Evolutionary conservation across 92 coral and sea anemone genomes (phyloP), one percentile per base, ranked within the genome.

Genomic region (Zoanthus gigantus): DNA sequence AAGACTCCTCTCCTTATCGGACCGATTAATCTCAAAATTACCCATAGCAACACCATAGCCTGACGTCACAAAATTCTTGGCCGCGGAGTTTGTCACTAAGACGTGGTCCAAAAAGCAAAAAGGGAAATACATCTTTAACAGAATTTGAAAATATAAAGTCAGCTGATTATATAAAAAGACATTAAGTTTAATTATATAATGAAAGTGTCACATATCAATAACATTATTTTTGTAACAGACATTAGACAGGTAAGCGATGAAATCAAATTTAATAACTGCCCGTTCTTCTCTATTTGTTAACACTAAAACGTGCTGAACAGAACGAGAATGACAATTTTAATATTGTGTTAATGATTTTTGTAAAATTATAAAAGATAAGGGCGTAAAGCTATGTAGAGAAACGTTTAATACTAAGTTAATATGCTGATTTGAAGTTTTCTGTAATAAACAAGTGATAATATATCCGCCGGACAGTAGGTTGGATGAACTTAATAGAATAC

Each of bases 201-300:
- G 17, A 71, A 81, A 48, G 61, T 67, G 85, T 81, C 85, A 81
- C 85, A 81, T 63, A 42, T 81, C 66, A 81, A 81, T 81, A 66
- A 81, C 76, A 46, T 42, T 81, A 47, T 81, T 80, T 50, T 81
- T 81, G 85, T 65, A 81, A 81, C 54, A 50, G 54, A 50, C 54
- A 50, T 34, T 79, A 60, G 73, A 44, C 84, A 17, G 53, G 45
- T 44, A 66, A 65, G 85, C 45, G 37, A 32, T 15, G 75, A 81
- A 69, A 30, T 9, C 6, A 69, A 69, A 34, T 69, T 29, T 18
- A 69, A 69, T 69, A 69, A 69, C 15, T 69, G 42, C 12, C 16
- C 32, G 42, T 34, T 34, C 3, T 2, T 50, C 54, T 2, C 54
- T 7, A 50, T 50, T 50, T 50, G 9, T 50, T 10, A 50, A 7